Evolutionary conservation across 2,888 invertebrate species (phyloP).

Genomic region (Agrypnus murinus): DNA sequence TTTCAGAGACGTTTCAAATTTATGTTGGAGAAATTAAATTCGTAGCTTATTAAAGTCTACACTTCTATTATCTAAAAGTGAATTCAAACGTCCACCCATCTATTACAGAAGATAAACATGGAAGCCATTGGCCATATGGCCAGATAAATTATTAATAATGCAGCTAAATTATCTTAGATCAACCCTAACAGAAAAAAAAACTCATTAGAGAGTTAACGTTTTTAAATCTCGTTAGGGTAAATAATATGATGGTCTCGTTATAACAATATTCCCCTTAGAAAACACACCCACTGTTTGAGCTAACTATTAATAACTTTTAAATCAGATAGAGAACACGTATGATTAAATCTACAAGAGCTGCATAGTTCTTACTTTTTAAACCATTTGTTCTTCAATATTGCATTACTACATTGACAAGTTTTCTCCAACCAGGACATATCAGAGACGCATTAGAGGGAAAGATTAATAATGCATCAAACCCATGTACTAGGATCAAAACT

Average conservation of each 20-base stretch:
- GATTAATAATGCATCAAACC: neutral
- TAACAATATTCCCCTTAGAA: constrained; percentile 3
- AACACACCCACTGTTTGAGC: constrained; percentile 33
- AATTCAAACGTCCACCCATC: too few relatives aligned
- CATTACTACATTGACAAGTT: too few relatives aligned
- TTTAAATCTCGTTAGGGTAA: constrained; percentile 26
- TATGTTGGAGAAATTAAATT: too few relatives aligned
- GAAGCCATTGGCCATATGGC: constrained; percentile 20
- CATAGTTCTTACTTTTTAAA: neutral
- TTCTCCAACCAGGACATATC: neutral
- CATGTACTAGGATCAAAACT: neutral
- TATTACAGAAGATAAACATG: too few relatives aligned
- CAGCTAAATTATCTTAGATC: constrained; percentile 33
- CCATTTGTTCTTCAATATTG: too few relatives aligned
- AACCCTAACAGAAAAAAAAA: constrained; percentile 31
- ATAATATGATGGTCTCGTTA: constrained; percentile 21
- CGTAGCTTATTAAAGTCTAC: neutral
- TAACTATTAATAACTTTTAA: constrained; percentile 23
- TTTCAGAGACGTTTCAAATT: neutral
- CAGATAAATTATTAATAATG: constrained; percentile 9
- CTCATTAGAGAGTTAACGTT: constrained; percentile 23
- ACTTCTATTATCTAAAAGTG: too few relatives aligned
- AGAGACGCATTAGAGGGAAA: constrained; percentile 4
- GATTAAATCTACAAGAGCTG: neutral
- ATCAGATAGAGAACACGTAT: constrained; percentile 6